These are phyloP conservation scores for Drosophila cardini DNA, from an alignment of 1,140 invertebrate species.

Conservation along the genomic window DNA sequence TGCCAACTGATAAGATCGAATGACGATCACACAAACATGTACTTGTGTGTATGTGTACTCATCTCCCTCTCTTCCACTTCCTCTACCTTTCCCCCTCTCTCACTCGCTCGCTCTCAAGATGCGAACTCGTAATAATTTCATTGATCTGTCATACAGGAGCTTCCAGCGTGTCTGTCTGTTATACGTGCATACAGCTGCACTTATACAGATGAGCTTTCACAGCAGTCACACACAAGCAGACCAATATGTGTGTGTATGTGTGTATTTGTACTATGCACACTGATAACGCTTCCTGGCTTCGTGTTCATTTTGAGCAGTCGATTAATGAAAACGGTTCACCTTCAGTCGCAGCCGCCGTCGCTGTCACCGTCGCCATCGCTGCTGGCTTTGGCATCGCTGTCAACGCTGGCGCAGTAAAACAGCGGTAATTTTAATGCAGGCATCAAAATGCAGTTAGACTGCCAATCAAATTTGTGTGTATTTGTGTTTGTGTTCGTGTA, in stretches of 20 bases:
- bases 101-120: constrained; percentile 8
- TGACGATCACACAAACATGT: constrained; percentile 15
- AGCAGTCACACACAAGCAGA: neutral
- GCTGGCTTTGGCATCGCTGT: constrained; percentile 2
- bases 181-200: constrained; percentile 19
- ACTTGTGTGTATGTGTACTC: too few species aligned
- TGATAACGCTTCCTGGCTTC: constrained; percentile 52
- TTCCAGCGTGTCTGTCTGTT: constrained; percentile 67
- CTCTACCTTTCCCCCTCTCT: constrained; percentile 4
- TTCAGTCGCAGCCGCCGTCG: constrained; percentile 11
- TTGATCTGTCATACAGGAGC: constrained; percentile 80
- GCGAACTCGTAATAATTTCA: constrained; percentile 78
- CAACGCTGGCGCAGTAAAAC: neutral
- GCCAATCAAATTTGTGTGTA: constrained; percentile 13
- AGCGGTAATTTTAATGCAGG: constrained; percentile 41
- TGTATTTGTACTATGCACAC: constrained; percentile 5
- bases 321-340: constrained; percentile 39
- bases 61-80: neutral
- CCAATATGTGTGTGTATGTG: neutral
- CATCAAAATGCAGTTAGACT: constrained; percentile 44
- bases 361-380: neutral
- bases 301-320: constrained; percentile 50
- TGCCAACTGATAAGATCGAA: constrained; percentile 39
- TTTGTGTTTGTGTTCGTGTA: neutral
- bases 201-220: constrained; percentile 2